A percentile compares a stretch with the other conserved stretches of the same genome.
Evolutionary conservation across 1,140 invertebrate species (phyloP).

Genomic region (Nasonia giraulti): DNA sequence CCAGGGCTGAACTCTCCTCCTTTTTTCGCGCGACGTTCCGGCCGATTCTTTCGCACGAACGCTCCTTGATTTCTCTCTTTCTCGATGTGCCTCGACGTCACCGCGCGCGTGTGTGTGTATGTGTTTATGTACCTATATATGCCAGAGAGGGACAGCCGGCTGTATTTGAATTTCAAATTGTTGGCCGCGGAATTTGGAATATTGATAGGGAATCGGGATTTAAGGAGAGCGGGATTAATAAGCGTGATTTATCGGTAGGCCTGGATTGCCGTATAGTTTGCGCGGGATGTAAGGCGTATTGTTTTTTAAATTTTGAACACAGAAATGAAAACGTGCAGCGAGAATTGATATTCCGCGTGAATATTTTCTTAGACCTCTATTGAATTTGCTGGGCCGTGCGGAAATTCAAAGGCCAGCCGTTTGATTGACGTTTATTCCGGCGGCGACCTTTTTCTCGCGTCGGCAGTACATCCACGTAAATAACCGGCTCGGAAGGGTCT

Average conservation of each 20-base stretch:
- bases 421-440: constrained; percentile 22
- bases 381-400: not conserved
- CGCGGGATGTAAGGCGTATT: not conserved
- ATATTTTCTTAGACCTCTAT: constrained; percentile 50
- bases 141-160: not conserved
- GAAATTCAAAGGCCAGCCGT: constrained; percentile 17
- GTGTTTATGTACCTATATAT: not conserved
- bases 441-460: constrained; percentile 17
- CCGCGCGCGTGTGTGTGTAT: not conserved
- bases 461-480: not conserved
- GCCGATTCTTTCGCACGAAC: constrained; percentile 62
- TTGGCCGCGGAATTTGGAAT: constrained; percentile 2
- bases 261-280: too few relatives aligned
- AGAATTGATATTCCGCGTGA: constrained; percentile 14
- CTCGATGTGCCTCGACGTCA: not conserved
- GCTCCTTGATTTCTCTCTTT: constrained; percentile 54
- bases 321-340: not conserved
- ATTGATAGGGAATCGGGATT: constrained; percentile 25
- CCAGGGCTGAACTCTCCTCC: not conserved
- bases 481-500: not conserved
- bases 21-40: constrained; percentile 16
- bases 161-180: constrained; percentile 41
- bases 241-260: not conserved
- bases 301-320: not conserved
- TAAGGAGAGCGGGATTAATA: not conserved